phyloP scores from a whole-genome alignment of 2,797 vertebrate species.

The Echiichthys vipera region DNA sequence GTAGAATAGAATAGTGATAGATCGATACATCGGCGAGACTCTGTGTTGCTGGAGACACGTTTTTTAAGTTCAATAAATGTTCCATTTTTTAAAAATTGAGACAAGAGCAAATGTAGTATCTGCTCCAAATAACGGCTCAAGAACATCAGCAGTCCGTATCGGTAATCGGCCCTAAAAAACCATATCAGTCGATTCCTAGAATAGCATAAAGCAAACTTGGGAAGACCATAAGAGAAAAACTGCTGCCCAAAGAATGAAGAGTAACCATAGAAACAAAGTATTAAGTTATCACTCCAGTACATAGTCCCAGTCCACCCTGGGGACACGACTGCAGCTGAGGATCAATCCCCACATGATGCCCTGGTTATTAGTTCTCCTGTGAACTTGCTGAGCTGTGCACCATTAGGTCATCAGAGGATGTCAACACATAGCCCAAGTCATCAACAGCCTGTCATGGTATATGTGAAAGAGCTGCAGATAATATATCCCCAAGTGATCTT shows the following conservation, averaged over 20 bases:
- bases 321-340: constrained; percentile 15
- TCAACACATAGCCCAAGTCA: constrained; percentile 48
- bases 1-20: not conserved
- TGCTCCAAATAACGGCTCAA: too few relatives aligned
- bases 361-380: constrained; percentile 29
- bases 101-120: too few relatives aligned
- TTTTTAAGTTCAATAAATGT: too few relatives aligned
- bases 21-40: too few relatives aligned
- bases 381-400: constrained; percentile 52
- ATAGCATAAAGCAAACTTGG: too few relatives aligned
- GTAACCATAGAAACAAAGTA: constrained; percentile 3
- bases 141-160: too few relatives aligned
- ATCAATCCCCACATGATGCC: not conserved
- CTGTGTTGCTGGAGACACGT: too few relatives aligned
- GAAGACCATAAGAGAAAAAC: not conserved
- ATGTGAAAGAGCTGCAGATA: constrained; percentile 39
- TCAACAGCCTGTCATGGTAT: constrained; percentile 32
- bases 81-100: too few relatives aligned
- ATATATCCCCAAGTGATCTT: constrained; percentile 47
- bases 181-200: too few relatives aligned
- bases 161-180: too few relatives aligned
- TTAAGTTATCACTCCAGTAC: not conserved
- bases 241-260: not conserved
- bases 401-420: constrained; percentile 43
- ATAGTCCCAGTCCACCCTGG: not conserved